These are phyloP conservation scores for Dromius quadrimaculatus DNA, from an alignment of 2,888 invertebrate genomes.

Conservation along the genomic window DNA sequence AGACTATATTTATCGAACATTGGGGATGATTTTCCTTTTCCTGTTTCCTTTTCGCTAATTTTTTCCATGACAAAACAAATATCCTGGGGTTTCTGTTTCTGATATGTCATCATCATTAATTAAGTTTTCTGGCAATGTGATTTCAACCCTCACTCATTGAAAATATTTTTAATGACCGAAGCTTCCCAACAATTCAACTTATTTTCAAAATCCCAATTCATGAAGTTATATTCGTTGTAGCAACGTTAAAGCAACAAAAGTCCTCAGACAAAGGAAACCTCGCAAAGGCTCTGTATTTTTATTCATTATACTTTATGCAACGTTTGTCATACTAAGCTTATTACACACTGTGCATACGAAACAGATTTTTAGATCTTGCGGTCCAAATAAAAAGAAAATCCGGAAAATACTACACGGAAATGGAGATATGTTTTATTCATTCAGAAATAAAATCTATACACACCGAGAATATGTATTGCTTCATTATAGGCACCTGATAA, in stretches of 20 bases:
- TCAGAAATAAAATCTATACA: not conserved
- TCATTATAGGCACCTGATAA: not conserved
- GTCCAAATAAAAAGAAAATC: not conserved
- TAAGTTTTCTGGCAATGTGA: too few species aligned
- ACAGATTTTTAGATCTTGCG: not conserved
- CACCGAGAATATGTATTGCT: not conserved
- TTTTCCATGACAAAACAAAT: too few species aligned
- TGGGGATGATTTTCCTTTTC: too few species aligned
- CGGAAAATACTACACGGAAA: not conserved
- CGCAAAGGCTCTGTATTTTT: not conserved
- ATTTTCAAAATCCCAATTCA: not conserved
- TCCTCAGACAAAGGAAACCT: not conserved
- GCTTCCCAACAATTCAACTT: too few species aligned
- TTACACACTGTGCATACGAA: not conserved
- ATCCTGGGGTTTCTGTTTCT: too few species aligned
- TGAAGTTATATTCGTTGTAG: not conserved
- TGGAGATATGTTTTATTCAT: not conserved
- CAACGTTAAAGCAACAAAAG: not conserved
- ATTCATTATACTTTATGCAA: not conserved
- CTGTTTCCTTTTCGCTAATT: too few species aligned
- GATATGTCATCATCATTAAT: too few species aligned
- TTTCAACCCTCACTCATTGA: too few species aligned
- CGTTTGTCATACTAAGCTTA: not conserved
- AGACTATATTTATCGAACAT: too few species aligned
- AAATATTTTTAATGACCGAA: too few species aligned